phyloP scores from a whole-genome alignment of 2,797 vertebrate species.

The Ctenosaura bakeri region DNA sequence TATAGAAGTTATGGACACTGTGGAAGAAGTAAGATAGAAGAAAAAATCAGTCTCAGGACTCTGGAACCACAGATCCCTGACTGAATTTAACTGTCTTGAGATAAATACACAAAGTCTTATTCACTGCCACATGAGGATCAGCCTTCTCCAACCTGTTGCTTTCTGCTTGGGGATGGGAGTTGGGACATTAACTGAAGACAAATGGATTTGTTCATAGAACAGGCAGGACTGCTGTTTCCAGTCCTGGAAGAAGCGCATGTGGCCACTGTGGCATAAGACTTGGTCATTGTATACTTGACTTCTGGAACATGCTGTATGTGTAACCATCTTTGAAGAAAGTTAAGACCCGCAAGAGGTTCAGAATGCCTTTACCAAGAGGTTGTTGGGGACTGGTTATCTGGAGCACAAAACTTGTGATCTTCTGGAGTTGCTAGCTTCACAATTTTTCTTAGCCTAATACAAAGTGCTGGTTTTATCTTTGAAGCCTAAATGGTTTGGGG shows the following conservation, averaged over 20 bases:
- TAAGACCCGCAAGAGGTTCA: not conserved
- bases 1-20: not conserved
- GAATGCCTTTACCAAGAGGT: not conserved
- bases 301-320: not conserved
- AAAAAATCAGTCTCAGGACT: not conserved
- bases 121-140: not conserved
- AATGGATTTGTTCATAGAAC: not conserved
- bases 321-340: not conserved
- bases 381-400: not conserved
- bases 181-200: not conserved
- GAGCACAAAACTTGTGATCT: not conserved
- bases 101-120: not conserved
- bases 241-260: not conserved
- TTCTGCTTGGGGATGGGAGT: not conserved
- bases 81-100: not conserved
- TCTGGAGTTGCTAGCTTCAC: not conserved
- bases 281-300: not conserved
- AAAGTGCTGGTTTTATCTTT: not conserved
- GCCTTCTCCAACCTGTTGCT: not conserved
- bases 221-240: not conserved
- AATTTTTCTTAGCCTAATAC: not conserved
- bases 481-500: not conserved
- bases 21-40: not conserved
- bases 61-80: not conserved
- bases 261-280: no score